Base-by-base conservation (phyloP, 2,113 vertebrate species). In the Chaetorhynchus papuensis region DNA sequence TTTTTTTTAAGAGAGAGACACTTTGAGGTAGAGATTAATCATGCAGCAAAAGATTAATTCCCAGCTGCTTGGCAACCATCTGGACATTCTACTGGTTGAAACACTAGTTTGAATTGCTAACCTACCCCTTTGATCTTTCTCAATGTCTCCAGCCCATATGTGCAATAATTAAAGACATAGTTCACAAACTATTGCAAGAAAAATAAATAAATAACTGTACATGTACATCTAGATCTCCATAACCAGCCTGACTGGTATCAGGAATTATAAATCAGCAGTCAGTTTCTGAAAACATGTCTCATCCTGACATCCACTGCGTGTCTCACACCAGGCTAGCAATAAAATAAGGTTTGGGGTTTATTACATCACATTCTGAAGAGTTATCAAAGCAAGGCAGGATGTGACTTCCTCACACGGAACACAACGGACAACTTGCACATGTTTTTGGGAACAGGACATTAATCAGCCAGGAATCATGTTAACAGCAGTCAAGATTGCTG, bases 31-130 rank as follows among this genome's bases (percentile, higher is more conserved):
- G 39, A 95, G 87, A 96, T 93, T 96, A 97, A 96, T 97, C 93
- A 93, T 84, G 82, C 87, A 92, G 95, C 63, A 82, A 83, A 93
- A 95, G 96, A 97, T 93, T 95, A 94, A 97, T 95, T 93, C 96
- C 96, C 94, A 94, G 94, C 94, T 97, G 93, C 91, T 89, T 94
- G 96, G 93, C 84, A 96, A 97, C 95, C 96, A 97, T 97, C 96
- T 97, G 94, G 95, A 97, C 93, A 93, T 87, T 96, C 85, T 95
- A 89, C 91, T 96, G 95, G 97, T 97, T 96, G 91, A 96, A 96
- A 90, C 80, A 92, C 90, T 79, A 94, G 91, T 88, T 86, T 96
- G 96, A 97, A 96, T 95, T 95, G 95, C 96, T 96, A 96, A 95
- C 96, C 90, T 94, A 95, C 56, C 70, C 70, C 96, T 97, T 97